Base-by-base conservation (phyloP, 2,888 invertebrate genomes). In the Amblyjoppa fuscipennis region DNA sequence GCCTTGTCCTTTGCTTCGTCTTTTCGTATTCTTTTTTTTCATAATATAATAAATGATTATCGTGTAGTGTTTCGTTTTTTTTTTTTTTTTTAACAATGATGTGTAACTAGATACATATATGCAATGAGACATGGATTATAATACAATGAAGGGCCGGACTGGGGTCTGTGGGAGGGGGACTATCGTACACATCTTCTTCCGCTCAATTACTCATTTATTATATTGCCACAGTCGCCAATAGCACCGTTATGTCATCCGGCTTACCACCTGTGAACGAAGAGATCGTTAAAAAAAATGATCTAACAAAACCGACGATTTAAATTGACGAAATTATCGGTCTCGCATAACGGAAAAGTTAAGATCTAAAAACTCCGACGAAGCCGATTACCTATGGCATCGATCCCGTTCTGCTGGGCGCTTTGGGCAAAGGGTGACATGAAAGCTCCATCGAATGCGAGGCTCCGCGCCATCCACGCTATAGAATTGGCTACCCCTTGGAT, bases 191-290 rank as follows among this genome's bases (percentile, higher is more conserved):
- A 86, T 91, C 92, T 81, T 89, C 88, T 83, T 70, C 76, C 53
- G 74, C 38, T 83, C 70, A 49, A 59, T 81, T 38, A 78, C 81
- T 78, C 49, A 71, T 85, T 85, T 82, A 90, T 94, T 93, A 95
- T 90, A 95, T 94, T 84, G 97, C 97, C 95, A 99, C 98, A 90
- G 98, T 98, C 91, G 99, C 98, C 91, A 99, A 96, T 93, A 99
- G 96, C 94, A 99, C 98, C 93, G 99, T 99, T 95, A 99, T 99
- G 95, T 99, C 99, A 94, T 99, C 99, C 86, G 99, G 99, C 95
- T 99, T 99, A 83, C 99, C 99, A 94, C 99, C 99, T 97, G 95
- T 75, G 96, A 96, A 85, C 51, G 68, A 87, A 61, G 31, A 64
- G 31, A 61, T 16, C 16, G 16, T 64, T 34, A 64, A 56, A 56